Evolutionary conservation across 2,888 invertebrate species (phyloP).

Genomic region (Conops quadrifasciatus): DNA sequence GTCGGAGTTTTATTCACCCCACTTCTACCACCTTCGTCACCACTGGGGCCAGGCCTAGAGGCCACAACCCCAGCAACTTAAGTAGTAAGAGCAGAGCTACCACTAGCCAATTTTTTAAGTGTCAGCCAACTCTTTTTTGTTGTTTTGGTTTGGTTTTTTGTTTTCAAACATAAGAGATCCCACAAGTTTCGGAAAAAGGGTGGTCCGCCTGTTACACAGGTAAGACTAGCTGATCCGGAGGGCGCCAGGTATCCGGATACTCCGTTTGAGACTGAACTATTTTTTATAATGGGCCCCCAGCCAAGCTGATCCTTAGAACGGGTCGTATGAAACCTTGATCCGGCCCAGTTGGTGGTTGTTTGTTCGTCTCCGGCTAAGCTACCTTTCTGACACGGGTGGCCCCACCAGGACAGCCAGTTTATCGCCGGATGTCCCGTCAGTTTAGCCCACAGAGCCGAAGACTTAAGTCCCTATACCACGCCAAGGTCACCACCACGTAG

Average conservation of each 20-base stretch:
- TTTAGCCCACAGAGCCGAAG: too few relatives aligned
- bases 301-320: constrained; percentile 30
- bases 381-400: too few relatives aligned
- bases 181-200: constrained; percentile 28
- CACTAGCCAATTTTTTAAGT: background rate
- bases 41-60: too few relatives aligned
- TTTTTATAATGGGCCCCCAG: constrained; percentile 10
- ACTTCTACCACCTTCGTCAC: too few relatives aligned
- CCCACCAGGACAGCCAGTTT: background rate
- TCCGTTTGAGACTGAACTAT: constrained; percentile 10
- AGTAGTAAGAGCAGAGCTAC: background rate
- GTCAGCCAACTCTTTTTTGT: background rate
- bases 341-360: background rate
- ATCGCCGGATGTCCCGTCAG: too few relatives aligned
- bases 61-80: background rate
- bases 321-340: constrained; percentile 20
- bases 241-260: too few relatives aligned
- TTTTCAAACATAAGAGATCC: too few relatives aligned
- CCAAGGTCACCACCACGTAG: too few relatives aligned
- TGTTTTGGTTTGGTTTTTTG: background rate
- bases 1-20: too few relatives aligned
- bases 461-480: too few relatives aligned
- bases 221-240: constrained; percentile 33
- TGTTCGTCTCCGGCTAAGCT: background rate
- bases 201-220: constrained; percentile 19